phyloP scores from a whole-genome alignment of 2,888 invertebrate species.

The Mesorhabditis sp. region DNA sequence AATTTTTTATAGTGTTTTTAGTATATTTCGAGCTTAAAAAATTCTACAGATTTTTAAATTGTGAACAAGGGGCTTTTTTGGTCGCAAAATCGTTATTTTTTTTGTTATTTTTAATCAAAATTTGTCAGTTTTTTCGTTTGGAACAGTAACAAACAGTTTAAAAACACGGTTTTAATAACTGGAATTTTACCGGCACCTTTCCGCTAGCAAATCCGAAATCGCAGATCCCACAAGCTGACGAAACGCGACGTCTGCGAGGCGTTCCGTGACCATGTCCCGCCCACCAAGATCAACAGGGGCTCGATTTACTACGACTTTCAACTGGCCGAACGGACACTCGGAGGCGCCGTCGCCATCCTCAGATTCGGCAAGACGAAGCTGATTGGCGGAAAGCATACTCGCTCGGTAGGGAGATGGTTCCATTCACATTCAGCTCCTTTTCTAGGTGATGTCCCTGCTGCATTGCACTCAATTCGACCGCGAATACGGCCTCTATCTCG shows the following conservation, averaged over 20 bases:
- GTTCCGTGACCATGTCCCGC: neutral
- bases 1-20: too few relatives aligned
- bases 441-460: neutral
- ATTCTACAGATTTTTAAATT: too few relatives aligned
- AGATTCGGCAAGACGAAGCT: neutral
- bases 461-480: neutral
- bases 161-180: too few relatives aligned
- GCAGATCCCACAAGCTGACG: neutral
- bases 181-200: too few relatives aligned
- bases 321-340: neutral
- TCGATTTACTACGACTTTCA: too few relatives aligned
- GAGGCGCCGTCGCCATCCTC: neutral
- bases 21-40: too few relatives aligned
- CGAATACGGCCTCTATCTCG: neutral
- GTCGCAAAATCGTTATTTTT: too few relatives aligned
- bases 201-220: too few relatives aligned
- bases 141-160: too few relatives aligned
- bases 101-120: too few relatives aligned
- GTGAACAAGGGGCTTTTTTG: too few relatives aligned
- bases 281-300: neutral
- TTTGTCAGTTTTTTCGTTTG: too few relatives aligned
- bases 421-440: neutral
- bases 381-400: conserved; percentile 1
- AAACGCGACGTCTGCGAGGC: neutral
- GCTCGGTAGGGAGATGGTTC: neutral